Evolutionary conservation across 2,797 vertebrate species (phyloP).

Genomic region (Cercopithecus diana): DNA sequence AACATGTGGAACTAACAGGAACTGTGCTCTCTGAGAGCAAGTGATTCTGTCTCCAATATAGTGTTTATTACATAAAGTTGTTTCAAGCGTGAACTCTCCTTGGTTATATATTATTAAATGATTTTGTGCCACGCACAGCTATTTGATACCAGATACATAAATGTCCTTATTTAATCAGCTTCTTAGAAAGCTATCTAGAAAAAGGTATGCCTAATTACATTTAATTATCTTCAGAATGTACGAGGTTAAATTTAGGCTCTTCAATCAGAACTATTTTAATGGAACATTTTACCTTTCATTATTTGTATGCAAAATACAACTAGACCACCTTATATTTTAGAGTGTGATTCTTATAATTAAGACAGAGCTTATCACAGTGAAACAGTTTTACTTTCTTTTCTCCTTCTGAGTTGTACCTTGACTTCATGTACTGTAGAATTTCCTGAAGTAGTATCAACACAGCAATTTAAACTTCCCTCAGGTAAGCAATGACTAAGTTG

Average conservation of each 20-base stretch:
- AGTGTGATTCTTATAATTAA: background rate
- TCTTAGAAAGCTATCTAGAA: background rate
- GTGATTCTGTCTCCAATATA: background rate
- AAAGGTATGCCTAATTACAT: background rate
- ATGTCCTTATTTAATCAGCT: background rate
- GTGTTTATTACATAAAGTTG: background rate
- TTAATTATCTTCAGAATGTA: background rate
- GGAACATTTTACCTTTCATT: background rate
- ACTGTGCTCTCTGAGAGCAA: background rate
- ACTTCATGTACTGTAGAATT: background rate
- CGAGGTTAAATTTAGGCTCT: background rate
- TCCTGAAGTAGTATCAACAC: background rate
- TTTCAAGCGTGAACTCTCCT: background rate
- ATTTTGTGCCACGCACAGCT: background rate
- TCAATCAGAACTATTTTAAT: constrained; percentile 39
- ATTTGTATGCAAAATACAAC: constrained; percentile 15
- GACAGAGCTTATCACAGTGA: background rate
- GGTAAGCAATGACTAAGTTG: background rate
- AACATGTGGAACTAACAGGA: background rate
- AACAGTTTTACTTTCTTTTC: constrained; percentile 22
- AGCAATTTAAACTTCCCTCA: background rate
- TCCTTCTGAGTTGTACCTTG: constrained; percentile 17
- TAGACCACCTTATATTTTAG: constrained; percentile 3
- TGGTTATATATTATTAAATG: background rate
- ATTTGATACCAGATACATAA: background rate